Base-by-base conservation (phyloP, 2,797 vertebrate species). In the Erethizon dorsatum region DNA sequence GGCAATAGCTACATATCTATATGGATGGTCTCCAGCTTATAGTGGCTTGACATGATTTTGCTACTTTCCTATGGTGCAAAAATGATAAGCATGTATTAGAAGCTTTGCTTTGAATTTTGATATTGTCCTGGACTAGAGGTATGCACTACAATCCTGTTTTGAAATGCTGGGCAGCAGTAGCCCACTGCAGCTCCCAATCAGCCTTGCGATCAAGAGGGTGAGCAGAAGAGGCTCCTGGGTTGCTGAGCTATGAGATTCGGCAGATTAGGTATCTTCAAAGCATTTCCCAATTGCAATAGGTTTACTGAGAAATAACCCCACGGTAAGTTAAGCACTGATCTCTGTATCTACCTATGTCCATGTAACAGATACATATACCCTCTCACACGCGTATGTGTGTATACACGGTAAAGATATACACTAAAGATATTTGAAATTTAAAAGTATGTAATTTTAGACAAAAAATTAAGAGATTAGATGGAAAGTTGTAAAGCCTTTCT, bases 401-500 rank as follows among this genome's bases (percentile, higher is more conserved):
- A 26, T 71, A 26, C 69, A 24, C 20, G 28, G 52, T 50, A 90
- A 79, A 77, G 37, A 78, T 61, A 24, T 3, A 86, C 15, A 63
- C 26, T 37, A 85, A 90, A 54, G 9, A 15, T 9, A 75, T 31
- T 75, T 50, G 15, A 95, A n/a, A 79, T n/a, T 59, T 67, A 22
- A 69, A 69, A 56, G 24, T 63, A 28, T 3, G 37, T 28, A 56
- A 45, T 65, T 75, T 80, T 28, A 61, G 20, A 37, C n/a, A 84
- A 54, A 54, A 84, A 79, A 79, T 17, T 78, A 31, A 82, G 31
- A 50, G 52, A 67, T 12, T 18, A 26, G 15, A 69, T 18, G 37
- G 57, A 57, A 78, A 22, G 15, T 41, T 94, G 91, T 96, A 17
- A 78, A 90, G 37, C 9, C 28, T 77, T 83, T 94, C 31, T 47